phyloP scores from a whole-genome alignment of 2,888 invertebrate genomes.

The Pollenia griseotomentosa region DNA sequence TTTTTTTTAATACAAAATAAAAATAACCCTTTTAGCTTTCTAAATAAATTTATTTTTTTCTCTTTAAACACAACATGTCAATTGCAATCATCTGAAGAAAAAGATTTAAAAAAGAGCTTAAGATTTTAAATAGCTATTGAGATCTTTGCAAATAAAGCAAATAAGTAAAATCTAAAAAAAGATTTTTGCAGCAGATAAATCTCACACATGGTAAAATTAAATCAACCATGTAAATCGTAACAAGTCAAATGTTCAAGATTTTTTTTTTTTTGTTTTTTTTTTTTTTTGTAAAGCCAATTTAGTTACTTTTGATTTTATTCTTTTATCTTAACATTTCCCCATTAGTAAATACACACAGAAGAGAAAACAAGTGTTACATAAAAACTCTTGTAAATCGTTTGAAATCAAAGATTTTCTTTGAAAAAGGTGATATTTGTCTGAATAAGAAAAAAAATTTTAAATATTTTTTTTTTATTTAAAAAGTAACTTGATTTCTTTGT shows the following conservation, averaged over 20 bases:
- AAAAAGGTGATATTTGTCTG: constrained; percentile 26
- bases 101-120: neutral
- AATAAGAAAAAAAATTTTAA: constrained; percentile 17
- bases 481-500: constrained; percentile 61
- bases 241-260: constrained; percentile 46
- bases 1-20: neutral
- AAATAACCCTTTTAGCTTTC: constrained; percentile 30
- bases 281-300: constrained; percentile 52
- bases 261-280: constrained; percentile 6
- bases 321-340: constrained; percentile 50
- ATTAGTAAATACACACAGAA: constrained; percentile 3
- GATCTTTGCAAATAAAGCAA: constrained; percentile 41
- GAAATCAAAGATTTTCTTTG: constrained; percentile 27
- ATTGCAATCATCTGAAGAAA: constrained; percentile 77
- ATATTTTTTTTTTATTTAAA: constrained; percentile 37
- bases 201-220: constrained; percentile 39
- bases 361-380: constrained; percentile 32
- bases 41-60: neutral
- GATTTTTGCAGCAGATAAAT: constrained; percentile 13
- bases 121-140: constrained; percentile 14
- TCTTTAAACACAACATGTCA: constrained; percentile 76
- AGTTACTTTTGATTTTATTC: constrained; percentile 40
- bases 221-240: constrained; percentile 68
- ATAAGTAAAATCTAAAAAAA: constrained; percentile 7
- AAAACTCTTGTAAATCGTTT: constrained; percentile 42